phyloP scores from a whole-genome alignment of 2,888 invertebrate species.

The Caenorhabditis sp. region DNA sequence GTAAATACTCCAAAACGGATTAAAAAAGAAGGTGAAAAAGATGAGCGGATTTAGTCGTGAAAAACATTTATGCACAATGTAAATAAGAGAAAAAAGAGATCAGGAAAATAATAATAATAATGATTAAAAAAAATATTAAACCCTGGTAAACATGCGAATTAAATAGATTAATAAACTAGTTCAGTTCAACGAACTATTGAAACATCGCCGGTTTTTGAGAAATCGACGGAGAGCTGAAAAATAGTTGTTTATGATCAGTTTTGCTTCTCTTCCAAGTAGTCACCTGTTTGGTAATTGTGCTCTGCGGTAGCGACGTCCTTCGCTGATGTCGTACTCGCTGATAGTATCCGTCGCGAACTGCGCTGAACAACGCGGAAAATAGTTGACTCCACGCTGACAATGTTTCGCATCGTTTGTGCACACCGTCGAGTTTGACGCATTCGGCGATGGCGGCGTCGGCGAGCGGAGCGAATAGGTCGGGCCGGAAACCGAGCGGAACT shows the following conservation, averaged over 20 bases:
- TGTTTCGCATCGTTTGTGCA: constrained; percentile 68
- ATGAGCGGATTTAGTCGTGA: no score
- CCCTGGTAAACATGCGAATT: neutral
- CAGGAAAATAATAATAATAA: no score
- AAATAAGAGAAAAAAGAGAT: neutral
- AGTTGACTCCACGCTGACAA: constrained; percentile 68
- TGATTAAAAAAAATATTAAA: neutral
- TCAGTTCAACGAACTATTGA: neutral
- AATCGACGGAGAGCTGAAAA: constrained; percentile 40
- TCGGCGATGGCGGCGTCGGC: constrained; percentile 69
- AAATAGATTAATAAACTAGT: neutral
- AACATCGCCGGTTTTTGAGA: constrained; percentile 10
- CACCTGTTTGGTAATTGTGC: constrained; percentile 51
- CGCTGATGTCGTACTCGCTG: constrained; percentile 59
- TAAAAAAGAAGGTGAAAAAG: no score
- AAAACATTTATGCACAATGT: neutral
- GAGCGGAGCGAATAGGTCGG: constrained; percentile 67
- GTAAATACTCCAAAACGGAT: no score
- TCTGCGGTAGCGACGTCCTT: constrained; percentile 63
- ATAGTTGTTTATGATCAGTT: neutral
- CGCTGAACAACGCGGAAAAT: constrained; percentile 64
- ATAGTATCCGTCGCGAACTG: constrained; percentile 67
- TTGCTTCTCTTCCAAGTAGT: neutral
- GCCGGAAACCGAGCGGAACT: constrained; percentile 65
- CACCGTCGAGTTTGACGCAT: constrained; percentile 67